Percentiles rank a stretch among this genome's conserved stretches.
Evolutionary conservation across 2,797 vertebrate genomes (phyloP).

Genomic region (Crocidura indochinensis): DNA sequence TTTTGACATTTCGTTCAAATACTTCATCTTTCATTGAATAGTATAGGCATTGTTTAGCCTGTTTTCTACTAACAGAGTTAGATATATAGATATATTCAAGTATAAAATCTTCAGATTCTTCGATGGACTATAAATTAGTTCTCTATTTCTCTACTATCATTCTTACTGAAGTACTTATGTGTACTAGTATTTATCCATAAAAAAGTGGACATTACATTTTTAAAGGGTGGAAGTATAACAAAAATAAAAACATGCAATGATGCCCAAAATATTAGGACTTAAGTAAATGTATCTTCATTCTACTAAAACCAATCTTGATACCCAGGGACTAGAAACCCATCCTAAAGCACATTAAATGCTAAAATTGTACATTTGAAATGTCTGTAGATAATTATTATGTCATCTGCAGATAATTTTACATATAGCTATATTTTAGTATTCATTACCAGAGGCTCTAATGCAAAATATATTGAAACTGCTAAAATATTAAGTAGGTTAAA

Average conservation of each 20-base stretch:
- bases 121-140: neutral
- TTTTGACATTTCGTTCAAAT: constrained; percentile 54
- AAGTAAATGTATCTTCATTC: constrained; percentile 78
- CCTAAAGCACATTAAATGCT: constrained; percentile 65
- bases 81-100: neutral
- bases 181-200: constrained; percentile 38
- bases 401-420: constrained; percentile 20
- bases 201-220: constrained; percentile 52
- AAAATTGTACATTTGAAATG: constrained; percentile 57
- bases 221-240: neutral
- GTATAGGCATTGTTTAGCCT: neutral
- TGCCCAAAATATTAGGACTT: constrained; percentile 62
- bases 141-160: neutral
- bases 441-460: constrained; percentile 2
- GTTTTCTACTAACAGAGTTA: constrained; percentile 7
- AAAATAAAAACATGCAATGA: constrained; percentile 55
- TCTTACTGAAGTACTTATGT: constrained; percentile 21
- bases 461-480: constrained; percentile 72
- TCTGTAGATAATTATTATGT: constrained; percentile 70
- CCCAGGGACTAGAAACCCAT: constrained; percentile 67
- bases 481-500: constrained; percentile 72
- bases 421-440: constrained; percentile 70
- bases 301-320: constrained; percentile 62
- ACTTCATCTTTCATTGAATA: neutral
- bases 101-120: constrained; percentile 55